These are phyloP conservation scores for Thripadectes ignobilis DNA, from an alignment of 2,797 vertebrate genomes.

Conservation along the genomic window DNA sequence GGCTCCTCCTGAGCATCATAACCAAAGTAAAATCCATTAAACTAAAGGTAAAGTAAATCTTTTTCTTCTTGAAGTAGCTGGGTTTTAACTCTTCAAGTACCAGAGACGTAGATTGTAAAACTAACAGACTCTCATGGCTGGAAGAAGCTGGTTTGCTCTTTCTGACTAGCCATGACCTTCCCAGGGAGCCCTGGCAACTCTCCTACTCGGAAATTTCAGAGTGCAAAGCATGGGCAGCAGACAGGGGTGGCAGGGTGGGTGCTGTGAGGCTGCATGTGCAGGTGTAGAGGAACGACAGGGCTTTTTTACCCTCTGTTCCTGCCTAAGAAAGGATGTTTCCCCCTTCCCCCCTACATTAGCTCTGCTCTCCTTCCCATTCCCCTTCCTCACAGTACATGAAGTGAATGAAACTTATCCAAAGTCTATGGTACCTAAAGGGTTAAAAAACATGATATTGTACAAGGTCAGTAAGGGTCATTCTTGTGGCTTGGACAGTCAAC, in stretches of 20 bases:
- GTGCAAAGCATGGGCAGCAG: neutral
- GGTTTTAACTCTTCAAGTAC: constrained; percentile 80
- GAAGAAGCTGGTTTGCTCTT: constrained; percentile 5
- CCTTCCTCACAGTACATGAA: neutral
- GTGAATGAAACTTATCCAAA: constrained; percentile 26
- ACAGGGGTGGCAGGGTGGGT: constrained; percentile 21
- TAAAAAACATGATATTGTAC: constrained; percentile 64
- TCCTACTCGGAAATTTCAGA: neutral
- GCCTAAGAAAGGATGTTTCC: neutral
- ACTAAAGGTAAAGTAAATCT: constrained; percentile 78
- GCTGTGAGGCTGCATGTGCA: constrained; percentile 26
- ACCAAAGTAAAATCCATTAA: constrained; percentile 77
- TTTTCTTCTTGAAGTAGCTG: constrained; percentile 74
- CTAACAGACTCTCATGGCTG: neutral
- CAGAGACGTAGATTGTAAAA: constrained; percentile 58
- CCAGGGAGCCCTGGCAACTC: constrained; percentile 46
- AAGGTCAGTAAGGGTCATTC: constrained; percentile 83
- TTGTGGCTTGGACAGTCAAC: constrained; percentile 81
- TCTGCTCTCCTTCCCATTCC: constrained; percentile 14
- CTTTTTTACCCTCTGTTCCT: constrained; percentile 8
- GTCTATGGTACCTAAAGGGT: constrained; percentile 72
- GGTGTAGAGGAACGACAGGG: neutral
- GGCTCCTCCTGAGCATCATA: constrained; percentile 70
- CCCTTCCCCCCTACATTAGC: neutral
- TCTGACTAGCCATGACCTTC: constrained; percentile 5